These are phyloP conservation scores for Rhyacophila evoluta DNA, from an alignment of 2,888 invertebrate genomes.

Conservation along the genomic window DNA sequence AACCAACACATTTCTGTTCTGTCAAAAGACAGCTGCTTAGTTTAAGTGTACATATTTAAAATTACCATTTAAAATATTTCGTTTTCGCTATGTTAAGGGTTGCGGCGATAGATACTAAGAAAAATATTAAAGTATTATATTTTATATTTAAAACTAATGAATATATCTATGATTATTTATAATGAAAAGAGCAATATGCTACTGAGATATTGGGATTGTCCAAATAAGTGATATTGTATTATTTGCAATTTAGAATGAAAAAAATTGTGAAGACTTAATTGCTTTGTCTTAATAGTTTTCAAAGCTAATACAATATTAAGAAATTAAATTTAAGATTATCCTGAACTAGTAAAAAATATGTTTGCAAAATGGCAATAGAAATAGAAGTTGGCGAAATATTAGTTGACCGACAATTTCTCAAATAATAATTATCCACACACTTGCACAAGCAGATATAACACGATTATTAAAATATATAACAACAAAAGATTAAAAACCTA, in stretches of 20 bases:
- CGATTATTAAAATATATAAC: neutral
- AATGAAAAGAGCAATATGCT: constrained; percentile 11
- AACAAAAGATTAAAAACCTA: neutral
- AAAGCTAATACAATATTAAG: neutral
- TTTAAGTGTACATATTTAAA: neutral
- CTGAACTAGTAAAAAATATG: neutral
- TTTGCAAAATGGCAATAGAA: constrained; percentile 2
- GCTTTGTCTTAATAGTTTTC: neutral
- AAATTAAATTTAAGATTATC: neutral
- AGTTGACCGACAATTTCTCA: neutral
- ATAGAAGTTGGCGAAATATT: neutral
- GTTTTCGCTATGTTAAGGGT: neutral
- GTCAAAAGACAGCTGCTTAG: neutral
- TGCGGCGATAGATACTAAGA: neutral
- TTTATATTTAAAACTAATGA: constrained; percentile 7
- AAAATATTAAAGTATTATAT: constrained; percentile 16
- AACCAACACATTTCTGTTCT: neutral
- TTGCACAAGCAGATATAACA: constrained; percentile 15
- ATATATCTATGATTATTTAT: neutral
- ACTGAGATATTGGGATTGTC: neutral
- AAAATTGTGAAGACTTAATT: neutral
- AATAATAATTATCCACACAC: neutral
- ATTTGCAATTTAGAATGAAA: neutral
- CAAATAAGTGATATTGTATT: neutral
- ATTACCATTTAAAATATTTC: neutral